Evolutionary conservation across 2,888 invertebrate species (phyloP).

Genomic region (Drosophila parthenogenetica): DNA sequence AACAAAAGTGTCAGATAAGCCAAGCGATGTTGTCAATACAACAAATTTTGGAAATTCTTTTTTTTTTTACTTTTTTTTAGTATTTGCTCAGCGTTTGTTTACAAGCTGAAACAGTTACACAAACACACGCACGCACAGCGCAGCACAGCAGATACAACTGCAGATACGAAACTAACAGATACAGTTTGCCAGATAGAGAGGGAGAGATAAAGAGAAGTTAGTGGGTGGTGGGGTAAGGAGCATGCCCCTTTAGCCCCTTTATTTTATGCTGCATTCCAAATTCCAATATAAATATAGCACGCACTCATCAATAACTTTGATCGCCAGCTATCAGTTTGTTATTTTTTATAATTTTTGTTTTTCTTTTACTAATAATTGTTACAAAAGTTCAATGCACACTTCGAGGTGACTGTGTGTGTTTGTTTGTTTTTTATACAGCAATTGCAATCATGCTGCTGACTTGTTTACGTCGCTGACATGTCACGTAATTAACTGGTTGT

Average conservation of each 20-base stretch:
- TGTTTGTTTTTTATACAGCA: slow-evolving; percentile 32
- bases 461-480: slow-evolving; percentile 71
- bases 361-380: slow-evolving; percentile 34
- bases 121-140: slow-evolving; percentile 39
- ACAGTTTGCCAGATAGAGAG: slow-evolving; percentile 19
- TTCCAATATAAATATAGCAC: slow-evolving; percentile 33
- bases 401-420: slow-evolving; percentile 69
- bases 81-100: slow-evolving; percentile 67
- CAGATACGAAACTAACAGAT: slow-evolving; percentile 16
- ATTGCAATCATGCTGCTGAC: slow-evolving; percentile 62
- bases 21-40: slow-evolving; percentile 66
- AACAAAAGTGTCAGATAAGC: slow-evolving; percentile 66
- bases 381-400: slow-evolving; percentile 77
- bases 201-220: neutral
- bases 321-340: slow-evolving; percentile 25
- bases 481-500: slow-evolving; percentile 68
- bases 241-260: slow-evolving; percentile 15
- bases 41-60: slow-evolving; percentile 52
- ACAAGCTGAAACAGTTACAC: slow-evolving; percentile 66
- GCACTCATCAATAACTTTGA: slow-evolving; percentile 45
- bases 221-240: neutral
- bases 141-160: slow-evolving; percentile 13
- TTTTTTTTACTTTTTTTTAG: slow-evolving; percentile 5
- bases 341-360: slow-evolving; percentile 7
- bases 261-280: slow-evolving; percentile 20